Evolutionary conservation across 2,113 vertebrate species (phyloP).

Genomic region (Psilopsiagon aymara): DNA sequence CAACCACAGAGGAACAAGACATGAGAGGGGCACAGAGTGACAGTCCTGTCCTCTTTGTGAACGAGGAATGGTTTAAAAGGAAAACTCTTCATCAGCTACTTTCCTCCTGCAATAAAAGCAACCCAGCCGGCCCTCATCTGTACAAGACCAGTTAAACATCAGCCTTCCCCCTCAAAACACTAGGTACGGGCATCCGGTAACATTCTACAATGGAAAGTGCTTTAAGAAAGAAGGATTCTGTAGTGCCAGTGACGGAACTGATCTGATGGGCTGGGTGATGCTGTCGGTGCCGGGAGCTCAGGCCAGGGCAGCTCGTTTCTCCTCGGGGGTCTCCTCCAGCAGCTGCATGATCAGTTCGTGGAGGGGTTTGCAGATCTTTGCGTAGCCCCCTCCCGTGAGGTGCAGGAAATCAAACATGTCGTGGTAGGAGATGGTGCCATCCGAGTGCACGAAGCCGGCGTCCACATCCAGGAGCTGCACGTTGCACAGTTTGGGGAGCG

Average conservation of each 20-base stretch:
- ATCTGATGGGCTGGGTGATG: conserved; percentile 74
- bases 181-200: conserved; percentile 72
- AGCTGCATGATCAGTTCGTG: conserved; percentile 97
- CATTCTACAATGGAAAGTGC: conserved; percentile 82
- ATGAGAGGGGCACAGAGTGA: conserved; percentile 49
- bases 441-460: conserved; percentile 89
- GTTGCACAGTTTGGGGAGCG: conserved; percentile 84
- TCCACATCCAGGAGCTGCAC: conserved; percentile 90
- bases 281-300: conserved; percentile 72
- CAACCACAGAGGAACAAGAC: conserved; percentile 63
- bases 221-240: conserved; percentile 80
- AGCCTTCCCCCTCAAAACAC: conserved; percentile 79
- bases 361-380: conserved; percentile 88
- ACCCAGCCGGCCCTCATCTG: conserved; percentile 42
- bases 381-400: conserved; percentile 90
- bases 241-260: conserved; percentile 79
- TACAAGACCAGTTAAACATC: conserved; percentile 57
- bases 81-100: conserved; percentile 70
- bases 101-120: conserved; percentile 67
- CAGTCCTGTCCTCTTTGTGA: conserved; percentile 62
- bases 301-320: conserved; percentile 90
- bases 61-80: conserved; percentile 71
- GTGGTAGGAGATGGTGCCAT: conserved; percentile 89
- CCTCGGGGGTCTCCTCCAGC: conserved; percentile 94
- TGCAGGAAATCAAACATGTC: conserved; percentile 99